These are phyloP conservation scores for Avahi laniger DNA, from an alignment of 2,797 vertebrate species.

Conservation along the genomic window DNA sequence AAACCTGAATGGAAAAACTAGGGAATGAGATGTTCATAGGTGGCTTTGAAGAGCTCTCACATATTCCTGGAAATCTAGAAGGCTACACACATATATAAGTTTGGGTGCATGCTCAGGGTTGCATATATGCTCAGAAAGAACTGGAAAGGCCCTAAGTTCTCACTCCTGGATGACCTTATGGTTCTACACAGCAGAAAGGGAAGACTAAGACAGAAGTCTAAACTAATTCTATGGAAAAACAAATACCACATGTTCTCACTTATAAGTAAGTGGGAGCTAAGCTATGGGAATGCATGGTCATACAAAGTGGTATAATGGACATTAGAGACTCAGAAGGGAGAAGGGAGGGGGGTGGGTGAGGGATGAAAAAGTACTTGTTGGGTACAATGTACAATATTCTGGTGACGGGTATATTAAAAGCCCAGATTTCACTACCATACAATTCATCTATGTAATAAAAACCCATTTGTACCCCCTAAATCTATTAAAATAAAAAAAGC, in stretches of 20 bases:
- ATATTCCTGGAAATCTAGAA: conserved; percentile 22
- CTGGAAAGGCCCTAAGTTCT: neutral
- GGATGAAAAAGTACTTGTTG: neutral
- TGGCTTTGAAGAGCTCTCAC: neutral
- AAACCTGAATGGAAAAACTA: neutral
- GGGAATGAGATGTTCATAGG: neutral
- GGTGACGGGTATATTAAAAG: neutral
- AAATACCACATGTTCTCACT: neutral
- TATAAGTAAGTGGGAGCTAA: neutral
- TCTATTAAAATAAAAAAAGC: neutral
- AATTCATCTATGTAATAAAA: neutral
- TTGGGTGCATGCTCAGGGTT: neutral
- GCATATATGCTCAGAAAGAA: neutral
- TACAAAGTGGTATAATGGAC: neutral
- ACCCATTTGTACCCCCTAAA: neutral
- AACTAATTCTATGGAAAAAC: neutral
- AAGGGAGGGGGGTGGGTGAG: neutral
- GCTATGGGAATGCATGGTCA: neutral
- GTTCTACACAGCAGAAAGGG: neutral
- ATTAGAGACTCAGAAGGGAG: neutral
- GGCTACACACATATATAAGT: neutral
- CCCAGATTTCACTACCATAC: neutral
- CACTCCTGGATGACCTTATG: neutral
- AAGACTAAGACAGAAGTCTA: neutral
- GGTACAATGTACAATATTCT: neutral